Conservation (phyloP, 2,113 vertebrate genomes). For the Acrocephalus kingi region DNA sequence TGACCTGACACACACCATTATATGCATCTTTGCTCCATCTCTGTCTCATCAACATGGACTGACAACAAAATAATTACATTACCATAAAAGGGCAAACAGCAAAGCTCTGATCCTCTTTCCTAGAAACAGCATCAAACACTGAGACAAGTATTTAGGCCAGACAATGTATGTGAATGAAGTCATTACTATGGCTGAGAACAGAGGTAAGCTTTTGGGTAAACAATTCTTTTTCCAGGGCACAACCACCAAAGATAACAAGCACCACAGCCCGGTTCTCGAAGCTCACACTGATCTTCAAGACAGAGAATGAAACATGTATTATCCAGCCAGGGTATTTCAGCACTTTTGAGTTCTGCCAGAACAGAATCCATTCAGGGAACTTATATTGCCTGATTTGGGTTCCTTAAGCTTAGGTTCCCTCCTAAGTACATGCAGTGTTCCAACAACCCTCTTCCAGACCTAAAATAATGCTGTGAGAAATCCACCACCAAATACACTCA, state of each 20-base stretch:
- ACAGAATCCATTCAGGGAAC: neutral
- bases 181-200: neutral
- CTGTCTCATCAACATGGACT: neutral
- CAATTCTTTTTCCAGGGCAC: neutral
- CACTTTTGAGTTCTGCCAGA: neutral
- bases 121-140: neutral
- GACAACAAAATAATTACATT: neutral
- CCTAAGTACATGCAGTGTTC: neutral
- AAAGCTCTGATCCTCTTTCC: neutral
- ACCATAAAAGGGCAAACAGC: neutral
- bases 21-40: neutral
- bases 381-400: neutral
- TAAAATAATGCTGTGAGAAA: neutral
- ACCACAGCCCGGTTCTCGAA: neutral
- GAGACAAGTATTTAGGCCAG: neutral
- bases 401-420: neutral
- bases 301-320: neutral
- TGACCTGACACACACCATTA: fast-evolving
- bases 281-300: neutral
- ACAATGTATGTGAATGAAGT: neutral
- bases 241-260: neutral
- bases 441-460: neutral
- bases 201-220: neutral
- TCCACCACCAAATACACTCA: neutral
- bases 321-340: neutral